phyloP scores from a whole-genome alignment of 2,113 vertebrate genomes.

The Hystrix brachyura region DNA sequence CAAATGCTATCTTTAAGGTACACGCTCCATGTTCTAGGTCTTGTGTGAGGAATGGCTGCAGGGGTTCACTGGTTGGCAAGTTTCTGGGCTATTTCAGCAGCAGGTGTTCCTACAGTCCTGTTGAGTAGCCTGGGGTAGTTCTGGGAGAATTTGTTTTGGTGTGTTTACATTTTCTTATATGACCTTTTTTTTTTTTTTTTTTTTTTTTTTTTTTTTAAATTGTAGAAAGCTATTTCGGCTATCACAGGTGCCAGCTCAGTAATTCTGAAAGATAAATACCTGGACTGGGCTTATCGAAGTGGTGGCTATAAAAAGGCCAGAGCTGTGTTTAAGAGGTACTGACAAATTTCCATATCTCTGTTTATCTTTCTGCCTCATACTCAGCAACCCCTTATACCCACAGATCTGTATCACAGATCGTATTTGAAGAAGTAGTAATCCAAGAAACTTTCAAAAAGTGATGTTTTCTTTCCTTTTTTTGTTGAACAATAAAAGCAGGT shows the following conservation, averaged over 20 bases:
- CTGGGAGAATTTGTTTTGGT: constrained; percentile 43
- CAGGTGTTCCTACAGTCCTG: background rate
- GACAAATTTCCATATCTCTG: background rate
- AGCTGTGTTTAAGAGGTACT: constrained; percentile 94
- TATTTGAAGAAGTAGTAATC: constrained; percentile 25
- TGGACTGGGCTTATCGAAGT: constrained; percentile 94
- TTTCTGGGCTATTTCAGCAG: background rate
- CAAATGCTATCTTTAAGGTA: constrained; percentile 94
- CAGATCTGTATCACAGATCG: background rate
- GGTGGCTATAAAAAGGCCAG: constrained; percentile 94
- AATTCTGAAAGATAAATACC: constrained; percentile 94
- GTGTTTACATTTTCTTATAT: background rate
- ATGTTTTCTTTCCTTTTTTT: background rate
- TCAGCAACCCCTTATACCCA: background rate
- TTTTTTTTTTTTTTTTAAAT: constrained; percentile 73
- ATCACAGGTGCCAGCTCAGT: constrained; percentile 87
- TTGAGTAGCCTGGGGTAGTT: background rate
- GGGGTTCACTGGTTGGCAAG: background rate
- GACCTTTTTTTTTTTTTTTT: constrained; percentile 58
- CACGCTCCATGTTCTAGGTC: background rate
- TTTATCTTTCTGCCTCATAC: background rate
- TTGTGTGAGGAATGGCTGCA: background rate
- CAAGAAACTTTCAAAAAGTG: background rate
- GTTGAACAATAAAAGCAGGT: constrained; percentile 38
- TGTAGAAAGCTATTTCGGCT: constrained; percentile 91